Evolutionary conservation across 1,140 invertebrate species (phyloP).

Genomic region (Heliconius melpomene): DNA sequence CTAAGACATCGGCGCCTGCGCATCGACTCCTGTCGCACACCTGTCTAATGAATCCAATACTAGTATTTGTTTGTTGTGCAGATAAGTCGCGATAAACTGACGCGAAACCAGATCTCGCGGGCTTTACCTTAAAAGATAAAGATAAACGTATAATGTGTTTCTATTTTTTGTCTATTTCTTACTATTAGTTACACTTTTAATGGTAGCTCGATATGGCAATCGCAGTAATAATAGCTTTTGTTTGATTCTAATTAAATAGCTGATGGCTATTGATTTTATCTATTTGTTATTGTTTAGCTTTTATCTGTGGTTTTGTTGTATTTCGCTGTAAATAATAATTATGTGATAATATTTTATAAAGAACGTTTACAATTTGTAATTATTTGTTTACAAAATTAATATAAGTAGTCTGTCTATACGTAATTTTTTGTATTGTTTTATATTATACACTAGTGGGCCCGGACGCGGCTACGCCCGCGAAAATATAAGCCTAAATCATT

Average conservation of each 20-base stretch:
- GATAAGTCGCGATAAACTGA: conserved; percentile 21
- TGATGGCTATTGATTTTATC: no score
- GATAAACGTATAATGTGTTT: conserved; percentile 13
- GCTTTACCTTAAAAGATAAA: conserved; percentile 17
- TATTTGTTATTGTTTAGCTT: no score
- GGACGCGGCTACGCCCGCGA: no score
- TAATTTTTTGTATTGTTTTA: no score
- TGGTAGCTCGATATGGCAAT: background rate
- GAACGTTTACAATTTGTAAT: no score
- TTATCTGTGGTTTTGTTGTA: no score
- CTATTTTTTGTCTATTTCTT: conserved; percentile 7
- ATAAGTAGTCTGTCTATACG: no score
- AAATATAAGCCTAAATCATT: no score
- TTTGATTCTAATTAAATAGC: background rate
- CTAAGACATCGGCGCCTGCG: conserved; percentile 11
- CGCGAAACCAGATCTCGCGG: conserved; percentile 19
- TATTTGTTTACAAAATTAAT: no score
- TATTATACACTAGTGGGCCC: no score
- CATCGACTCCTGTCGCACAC: conserved; percentile 8
- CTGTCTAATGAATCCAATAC: conserved; percentile 23
- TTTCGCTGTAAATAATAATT: no score
- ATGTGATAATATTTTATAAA: no score
- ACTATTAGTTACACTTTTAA: conserved; percentile 12
- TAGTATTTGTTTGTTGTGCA: conserved; percentile 9
- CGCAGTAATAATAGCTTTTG: background rate